A percentile compares a stretch with the other conserved stretches of the same genome.
phyloP scores from a whole-genome alignment of 1,140 invertebrate genomes.

The Cotesia typhae region DNA sequence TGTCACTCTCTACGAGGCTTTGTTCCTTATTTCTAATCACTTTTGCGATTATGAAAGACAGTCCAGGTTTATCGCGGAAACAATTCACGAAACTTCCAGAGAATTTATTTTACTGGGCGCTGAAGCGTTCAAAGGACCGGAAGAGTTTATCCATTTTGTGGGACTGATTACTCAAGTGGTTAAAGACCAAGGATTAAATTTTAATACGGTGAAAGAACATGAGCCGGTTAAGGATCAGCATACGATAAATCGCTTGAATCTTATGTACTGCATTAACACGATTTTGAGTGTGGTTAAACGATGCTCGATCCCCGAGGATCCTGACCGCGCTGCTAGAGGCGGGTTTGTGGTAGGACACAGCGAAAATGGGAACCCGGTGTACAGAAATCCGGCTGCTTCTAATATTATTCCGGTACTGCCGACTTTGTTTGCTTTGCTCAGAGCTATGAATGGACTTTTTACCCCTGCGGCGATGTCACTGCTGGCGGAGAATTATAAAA shows the following conservation, averaged over 20 bases:
- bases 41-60: conserved; percentile 89
- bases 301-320: conserved; percentile 83
- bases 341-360: conserved; percentile 82
- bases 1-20: conserved; percentile 79
- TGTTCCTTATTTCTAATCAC: conserved; percentile 86
- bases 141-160: conserved; percentile 79
- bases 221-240: too few relatives aligned
- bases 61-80: conserved; percentile 81
- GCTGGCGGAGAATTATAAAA: conserved; percentile 70
- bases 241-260: conserved; percentile 67
- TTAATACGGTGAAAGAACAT: conserved; percentile 55
- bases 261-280: conserved; percentile 77
- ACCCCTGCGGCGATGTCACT: conserved; percentile 70
- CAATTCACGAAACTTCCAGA: conserved; percentile 71
- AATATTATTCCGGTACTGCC: conserved; percentile 83
- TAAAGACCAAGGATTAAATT: conserved; percentile 63
- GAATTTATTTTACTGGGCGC: conserved; percentile 71
- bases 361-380: conserved; percentile 78
- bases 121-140: conserved; percentile 70
- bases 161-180: conserved; percentile 78
- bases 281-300: conserved; percentile 85
- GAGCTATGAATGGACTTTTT: conserved; percentile 83
- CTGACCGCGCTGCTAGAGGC: conserved; percentile 79
- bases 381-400: conserved; percentile 84
- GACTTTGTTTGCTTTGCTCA: conserved; percentile 77